Percentiles rank a stretch among this genome's conserved stretches.
Evolutionary conservation across 2,888 invertebrate genomes (phyloP).

Genomic region (Cotesia congregata): DNA sequence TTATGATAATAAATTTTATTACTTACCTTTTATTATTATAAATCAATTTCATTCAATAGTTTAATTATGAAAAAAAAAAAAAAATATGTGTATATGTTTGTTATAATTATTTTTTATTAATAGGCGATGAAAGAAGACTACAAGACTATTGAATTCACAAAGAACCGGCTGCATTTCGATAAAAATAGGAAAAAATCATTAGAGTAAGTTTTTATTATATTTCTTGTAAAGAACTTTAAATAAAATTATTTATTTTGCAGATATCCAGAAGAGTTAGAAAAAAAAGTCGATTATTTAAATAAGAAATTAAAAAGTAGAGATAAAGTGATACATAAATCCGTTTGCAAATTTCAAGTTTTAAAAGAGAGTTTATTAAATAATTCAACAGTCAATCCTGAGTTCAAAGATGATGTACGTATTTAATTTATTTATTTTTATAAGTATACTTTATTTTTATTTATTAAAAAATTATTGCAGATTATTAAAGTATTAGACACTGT

Average conservation of each 20-base stretch:
- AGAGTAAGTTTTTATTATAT: constrained; percentile 35
- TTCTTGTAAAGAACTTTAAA: neutral
- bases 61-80: neutral
- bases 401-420: constrained; percentile 55
- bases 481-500: constrained; percentile 55
- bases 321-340: constrained; percentile 53
- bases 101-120: constrained; percentile 28
- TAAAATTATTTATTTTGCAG: constrained; percentile 44
- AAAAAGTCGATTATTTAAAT: constrained; percentile 54
- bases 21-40: neutral
- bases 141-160: constrained; percentile 51
- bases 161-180: constrained; percentile 52
- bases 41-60: constrained; percentile 1
- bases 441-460: constrained; percentile 3
- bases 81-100: too few relatives aligned
- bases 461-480: constrained; percentile 52
- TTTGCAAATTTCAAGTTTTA: constrained; percentile 54
- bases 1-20: constrained; percentile 21
- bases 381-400: constrained; percentile 43
- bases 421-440: neutral
- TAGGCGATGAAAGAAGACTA: constrained; percentile 54
- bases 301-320: constrained; percentile 56
- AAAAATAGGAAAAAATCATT: constrained; percentile 47
- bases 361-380: constrained; percentile 53
- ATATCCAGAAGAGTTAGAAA: constrained; percentile 53